Conservation (phyloP, 53 echinoderm and acorn worm species). For the Paracentrotus lividus region DNA sequence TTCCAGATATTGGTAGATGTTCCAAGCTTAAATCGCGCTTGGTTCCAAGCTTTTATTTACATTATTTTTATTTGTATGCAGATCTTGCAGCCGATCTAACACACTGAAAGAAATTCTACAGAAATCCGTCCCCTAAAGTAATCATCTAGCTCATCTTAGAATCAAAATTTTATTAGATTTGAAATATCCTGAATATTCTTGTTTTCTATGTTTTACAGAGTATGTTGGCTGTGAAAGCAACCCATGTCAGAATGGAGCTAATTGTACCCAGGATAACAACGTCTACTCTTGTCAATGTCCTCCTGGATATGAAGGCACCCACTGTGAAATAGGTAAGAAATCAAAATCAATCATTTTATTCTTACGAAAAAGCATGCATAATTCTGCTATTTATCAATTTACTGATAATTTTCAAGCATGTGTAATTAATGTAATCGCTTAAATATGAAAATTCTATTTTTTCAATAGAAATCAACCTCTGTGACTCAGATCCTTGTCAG, state of each 20-base stretch:
- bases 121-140: no score
- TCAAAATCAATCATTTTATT: background rate
- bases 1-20: no score
- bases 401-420: background rate
- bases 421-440: background rate
- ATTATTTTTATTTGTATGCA: no score
- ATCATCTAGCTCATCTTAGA: background rate
- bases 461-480: slow-evolving; percentile 68
- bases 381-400: background rate
- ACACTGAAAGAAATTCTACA: no score
- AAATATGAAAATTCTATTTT: background rate
- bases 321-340: slow-evolving; percentile 73
- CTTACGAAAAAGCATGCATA: no score
- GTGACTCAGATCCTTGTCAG: slow-evolving; percentile 72
- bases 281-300: slow-evolving; percentile 73
- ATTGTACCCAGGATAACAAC: slow-evolving; percentile 66
- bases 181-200: background rate
- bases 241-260: slow-evolving; percentile 84
- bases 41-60: no score
- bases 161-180: background rate
- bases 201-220: background rate
- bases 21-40: no score
- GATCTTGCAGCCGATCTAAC: no score
- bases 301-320: slow-evolving; percentile 71
- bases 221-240: slow-evolving; percentile 70